phyloP scores from a whole-genome alignment of 2,888 invertebrate genomes.

The Entomobrya multifasciata region DNA sequence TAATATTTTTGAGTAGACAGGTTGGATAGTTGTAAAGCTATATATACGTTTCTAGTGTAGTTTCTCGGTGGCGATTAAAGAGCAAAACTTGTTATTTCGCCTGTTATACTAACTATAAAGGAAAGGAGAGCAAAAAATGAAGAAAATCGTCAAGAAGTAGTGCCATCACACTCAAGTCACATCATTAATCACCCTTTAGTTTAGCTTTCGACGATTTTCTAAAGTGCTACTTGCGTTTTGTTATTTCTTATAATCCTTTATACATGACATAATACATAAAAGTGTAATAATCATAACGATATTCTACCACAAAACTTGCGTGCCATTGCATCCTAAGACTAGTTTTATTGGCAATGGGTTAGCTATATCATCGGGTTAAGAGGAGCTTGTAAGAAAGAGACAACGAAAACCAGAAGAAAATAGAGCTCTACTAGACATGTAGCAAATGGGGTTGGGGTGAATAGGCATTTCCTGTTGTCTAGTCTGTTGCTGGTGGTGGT shows the following conservation, averaged over 20 bases:
- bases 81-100: too few species aligned
- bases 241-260: neutral
- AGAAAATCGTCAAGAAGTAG: slow-evolving; percentile 55
- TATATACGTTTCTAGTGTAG: too few species aligned
- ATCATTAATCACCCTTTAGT: slow-evolving; percentile 77
- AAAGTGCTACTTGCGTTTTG: slow-evolving; percentile 30
- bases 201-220: slow-evolving; percentile 58
- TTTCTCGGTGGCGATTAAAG: slow-evolving; percentile 17
- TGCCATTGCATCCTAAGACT: slow-evolving; percentile 5
- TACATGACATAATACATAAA: neutral
- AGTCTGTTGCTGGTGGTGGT: neutral
- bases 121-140: slow-evolving; percentile 49
- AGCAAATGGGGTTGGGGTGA: slow-evolving; percentile 41
- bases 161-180: slow-evolving; percentile 72
- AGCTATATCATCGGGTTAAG: neutral
- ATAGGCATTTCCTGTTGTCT: slow-evolving; percentile 49
- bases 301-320: slow-evolving; percentile 10
- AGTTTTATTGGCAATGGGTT: slow-evolving; percentile 22
- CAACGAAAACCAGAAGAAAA: neutral
- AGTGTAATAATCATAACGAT: neutral
- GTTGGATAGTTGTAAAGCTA: too few species aligned
- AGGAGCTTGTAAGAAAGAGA: neutral
- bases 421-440: neutral
- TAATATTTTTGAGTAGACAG: slow-evolving; percentile 37
- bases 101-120: too few species aligned